A percentile compares a stretch with the other conserved stretches of the same genome.
phyloP scores from a whole-genome alignment of 1,140 invertebrate species.

The Drosophila sucinea region DNA sequence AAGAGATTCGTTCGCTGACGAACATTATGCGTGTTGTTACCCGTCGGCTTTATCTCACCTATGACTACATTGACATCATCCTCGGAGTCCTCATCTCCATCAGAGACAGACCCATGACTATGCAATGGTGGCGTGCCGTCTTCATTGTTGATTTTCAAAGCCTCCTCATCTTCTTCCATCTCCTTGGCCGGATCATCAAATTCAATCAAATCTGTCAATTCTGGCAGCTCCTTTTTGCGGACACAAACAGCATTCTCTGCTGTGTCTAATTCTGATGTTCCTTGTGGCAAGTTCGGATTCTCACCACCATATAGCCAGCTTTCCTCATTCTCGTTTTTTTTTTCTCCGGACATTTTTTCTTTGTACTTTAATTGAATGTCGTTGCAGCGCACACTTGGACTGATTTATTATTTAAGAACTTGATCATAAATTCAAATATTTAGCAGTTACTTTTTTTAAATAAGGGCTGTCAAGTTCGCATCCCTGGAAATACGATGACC shows the following conservation, averaged over 20 bases:
- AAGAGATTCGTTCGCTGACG: slow-evolving; percentile 86
- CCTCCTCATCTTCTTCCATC: slow-evolving; percentile 81
- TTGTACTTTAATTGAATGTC: not conserved
- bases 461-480: not conserved
- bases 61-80: slow-evolving; percentile 94
- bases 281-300: slow-evolving; percentile 24
- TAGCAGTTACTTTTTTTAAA: not conserved
- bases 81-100: slow-evolving; percentile 87
- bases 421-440: not conserved
- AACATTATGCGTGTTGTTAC: slow-evolving; percentile 83
- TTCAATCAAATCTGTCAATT: slow-evolving; percentile 40
- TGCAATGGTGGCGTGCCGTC: slow-evolving; percentile 29
- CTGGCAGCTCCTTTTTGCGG: slow-evolving; percentile 57
- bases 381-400: not conserved
- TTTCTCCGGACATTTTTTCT: not conserved
- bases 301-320: slow-evolving; percentile 88
- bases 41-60: slow-evolving; percentile 91
- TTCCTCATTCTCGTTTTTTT: slow-evolving; percentile 85
- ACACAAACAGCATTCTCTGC: not conserved
- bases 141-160: slow-evolving; percentile 51
- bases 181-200: slow-evolving; percentile 80
- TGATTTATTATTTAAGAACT: not conserved
- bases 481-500: too few species aligned
- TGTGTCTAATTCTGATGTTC: not conserved
- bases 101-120: slow-evolving; percentile 65